phyloP scores from a whole-genome alignment of 2,797 vertebrate species.

The Huso huso region DNA sequence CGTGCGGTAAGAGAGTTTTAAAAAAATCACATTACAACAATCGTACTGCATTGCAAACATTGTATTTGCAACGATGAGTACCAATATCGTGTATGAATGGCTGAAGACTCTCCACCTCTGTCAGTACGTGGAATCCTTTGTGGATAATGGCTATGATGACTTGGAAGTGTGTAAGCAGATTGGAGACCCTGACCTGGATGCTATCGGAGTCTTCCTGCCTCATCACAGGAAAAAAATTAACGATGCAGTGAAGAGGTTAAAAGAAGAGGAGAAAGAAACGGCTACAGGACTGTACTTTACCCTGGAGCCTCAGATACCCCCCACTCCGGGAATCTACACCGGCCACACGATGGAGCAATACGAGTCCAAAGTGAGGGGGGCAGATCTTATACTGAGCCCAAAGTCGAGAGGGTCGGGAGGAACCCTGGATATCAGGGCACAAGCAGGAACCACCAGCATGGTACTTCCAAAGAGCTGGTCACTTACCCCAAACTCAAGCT shows the following conservation, averaged over 20 bases:
- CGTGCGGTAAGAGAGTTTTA: too few species aligned
- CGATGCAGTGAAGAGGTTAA: conserved; percentile 82
- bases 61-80: conserved; percentile 62
- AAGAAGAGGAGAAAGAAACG: conserved; percentile 76
- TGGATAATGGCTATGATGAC: conserved; percentile 97
- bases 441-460: conserved; percentile 57
- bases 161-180: conserved; percentile 98
- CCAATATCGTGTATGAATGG: conserved; percentile 95
- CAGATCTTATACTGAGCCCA: conserved; percentile 66
- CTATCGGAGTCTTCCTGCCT: conserved; percentile 84
- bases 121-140: conserved; percentile 89
- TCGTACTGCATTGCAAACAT: too few species aligned
- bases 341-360: conserved; percentile 60
- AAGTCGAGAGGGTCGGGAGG: conserved; percentile 43
- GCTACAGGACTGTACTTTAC: conserved; percentile 86
- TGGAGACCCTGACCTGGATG: conserved; percentile 92
- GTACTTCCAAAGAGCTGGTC: conserved; percentile 63
- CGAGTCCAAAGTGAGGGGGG: conserved; percentile 55
- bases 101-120: conserved; percentile 85
- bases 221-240: conserved; percentile 83
- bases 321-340: conserved; percentile 49
- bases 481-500: conserved; percentile 84
- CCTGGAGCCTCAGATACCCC: conserved; percentile 68
- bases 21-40: too few species aligned
- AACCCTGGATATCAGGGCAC: conserved; percentile 46